Conservation (phyloP, 2,797 vertebrate species). For the Gymnothorax javanicus region DNA sequence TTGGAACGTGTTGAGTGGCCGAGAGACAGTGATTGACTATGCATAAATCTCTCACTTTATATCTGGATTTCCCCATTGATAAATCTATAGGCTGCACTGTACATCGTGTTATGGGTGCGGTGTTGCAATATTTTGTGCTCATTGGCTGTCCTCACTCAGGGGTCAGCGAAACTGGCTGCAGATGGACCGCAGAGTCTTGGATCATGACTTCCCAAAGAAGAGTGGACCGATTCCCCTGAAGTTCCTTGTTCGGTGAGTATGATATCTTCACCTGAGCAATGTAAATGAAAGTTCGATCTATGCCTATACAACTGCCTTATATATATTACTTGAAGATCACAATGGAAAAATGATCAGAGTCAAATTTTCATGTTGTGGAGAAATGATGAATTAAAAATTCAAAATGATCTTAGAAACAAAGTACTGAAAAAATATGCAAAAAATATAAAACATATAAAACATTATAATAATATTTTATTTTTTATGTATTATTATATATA, state of each 20-base stretch:
- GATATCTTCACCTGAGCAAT: neutral
- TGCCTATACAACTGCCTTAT: neutral
- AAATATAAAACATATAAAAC: no score
- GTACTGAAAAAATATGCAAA: no score
- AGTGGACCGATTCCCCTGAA: slow-evolving; percentile 79
- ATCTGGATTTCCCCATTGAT: neutral
- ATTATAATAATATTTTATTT: no score
- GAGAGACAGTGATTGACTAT: neutral
- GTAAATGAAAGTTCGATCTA: neutral
- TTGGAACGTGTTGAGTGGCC: neutral
- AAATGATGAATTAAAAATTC: no score
- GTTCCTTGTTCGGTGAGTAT: slow-evolving; percentile 90
- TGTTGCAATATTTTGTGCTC: slow-evolving; percentile 7
- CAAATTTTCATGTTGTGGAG: no score
- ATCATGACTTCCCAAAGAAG: slow-evolving; percentile 92
- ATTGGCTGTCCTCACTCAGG: slow-evolving; percentile 63
- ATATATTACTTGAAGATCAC: neutral
- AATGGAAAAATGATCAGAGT: no score
- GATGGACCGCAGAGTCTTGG: slow-evolving; percentile 92
- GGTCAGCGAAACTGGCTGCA: slow-evolving; percentile 95
- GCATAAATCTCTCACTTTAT: neutral
- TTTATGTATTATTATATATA: no score
- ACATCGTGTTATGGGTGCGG: neutral
- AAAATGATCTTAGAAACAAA: no score
- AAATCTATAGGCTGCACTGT: neutral